Evolutionary conservation across 1,140 invertebrate species (phyloP), one percentile per base, ranked within the genome.

Genomic region (Drosophila obscura): DNA sequence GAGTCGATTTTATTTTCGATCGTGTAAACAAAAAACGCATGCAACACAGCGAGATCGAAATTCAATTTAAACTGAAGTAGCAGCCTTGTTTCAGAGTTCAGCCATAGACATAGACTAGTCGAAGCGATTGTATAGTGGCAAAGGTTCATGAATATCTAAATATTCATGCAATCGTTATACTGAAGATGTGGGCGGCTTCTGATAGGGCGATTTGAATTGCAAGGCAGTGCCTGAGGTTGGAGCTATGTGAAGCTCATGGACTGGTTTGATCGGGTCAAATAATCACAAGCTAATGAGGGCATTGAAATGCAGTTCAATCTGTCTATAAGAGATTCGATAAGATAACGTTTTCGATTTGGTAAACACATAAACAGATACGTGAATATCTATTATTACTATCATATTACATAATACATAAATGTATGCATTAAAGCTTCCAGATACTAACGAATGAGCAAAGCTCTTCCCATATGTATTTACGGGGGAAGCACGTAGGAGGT

Each of bases 21-120:
- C 28, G 44, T 69, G 77, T 65, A 82, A 83, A 79, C 62, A 83
- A 73, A 52, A 66, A 65, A 63, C 50, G 72, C 49, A 56, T 43
- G 51, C 68, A 64, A 50, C 71, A 64, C 28, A 65, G 71, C 69
- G 52, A 74, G 68, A 81, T 74, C 28, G 57, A 56, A 39, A 66
- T 66, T 46, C 56, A 60, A 60, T 55, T 73, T 58, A 41, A 44
- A 44, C 9, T 53, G 59, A 48, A 61, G n/a, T 52, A 51, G 46
- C 39, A 50, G 60, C 41, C 45, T 22, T 35, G 15, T 13, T 26
- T 28, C 51, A 46, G 52, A 55, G 67, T 53, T 74, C 51, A 73
- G 43, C 31, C 52, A 5, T 16, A 68, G 59, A 68, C 52, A 8
- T 9, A 68, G 62, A 73, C 64, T 69, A 71, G 62, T 63, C 39